Percentiles rank a stretch among this genome's conserved stretches.
These are phyloP conservation scores for Clarias fuscus DNA, from an alignment of 2,797 vertebrate species.

Conservation along the genomic window DNA sequence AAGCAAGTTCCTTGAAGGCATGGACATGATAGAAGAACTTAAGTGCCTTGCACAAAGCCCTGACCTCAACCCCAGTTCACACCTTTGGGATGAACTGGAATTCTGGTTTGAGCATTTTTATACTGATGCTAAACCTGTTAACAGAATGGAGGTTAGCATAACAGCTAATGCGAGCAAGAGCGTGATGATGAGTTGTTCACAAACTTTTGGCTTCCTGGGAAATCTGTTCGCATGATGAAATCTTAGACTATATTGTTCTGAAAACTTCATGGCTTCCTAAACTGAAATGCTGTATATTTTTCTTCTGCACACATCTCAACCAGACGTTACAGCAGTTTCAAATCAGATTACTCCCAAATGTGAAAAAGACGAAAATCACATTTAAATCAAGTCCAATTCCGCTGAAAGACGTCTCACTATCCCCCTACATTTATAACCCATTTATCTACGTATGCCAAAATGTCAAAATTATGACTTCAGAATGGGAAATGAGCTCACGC, in stretches of 20 bases:
- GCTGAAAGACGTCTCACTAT: not conserved
- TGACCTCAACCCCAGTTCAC: not conserved
- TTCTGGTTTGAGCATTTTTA: too few species aligned
- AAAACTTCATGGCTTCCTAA: not conserved
- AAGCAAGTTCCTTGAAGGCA: not conserved
- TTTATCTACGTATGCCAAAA: not conserved
- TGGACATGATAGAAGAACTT: not conserved
- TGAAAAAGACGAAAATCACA: not conserved
- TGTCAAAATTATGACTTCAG: not conserved
- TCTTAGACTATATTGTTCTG: not conserved
- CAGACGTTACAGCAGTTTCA: not conserved
- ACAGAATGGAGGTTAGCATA: not conserved
- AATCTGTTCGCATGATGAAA: not conserved
- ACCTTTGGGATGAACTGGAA: not conserved
- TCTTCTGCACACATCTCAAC: not conserved
- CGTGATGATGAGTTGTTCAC: not conserved
- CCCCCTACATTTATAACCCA: not conserved
- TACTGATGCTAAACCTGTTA: not conserved
- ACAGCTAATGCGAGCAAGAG: not conserved
- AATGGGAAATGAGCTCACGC: not conserved
- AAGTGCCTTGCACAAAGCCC: not conserved
- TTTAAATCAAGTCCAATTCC: conserved; percentile 2
- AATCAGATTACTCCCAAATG: not conserved
- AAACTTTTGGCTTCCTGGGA: not conserved
- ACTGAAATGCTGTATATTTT: not conserved